phyloP scores from a whole-genome alignment of 1,140 invertebrate species.

The Alviniconcha marisindica region DNA sequence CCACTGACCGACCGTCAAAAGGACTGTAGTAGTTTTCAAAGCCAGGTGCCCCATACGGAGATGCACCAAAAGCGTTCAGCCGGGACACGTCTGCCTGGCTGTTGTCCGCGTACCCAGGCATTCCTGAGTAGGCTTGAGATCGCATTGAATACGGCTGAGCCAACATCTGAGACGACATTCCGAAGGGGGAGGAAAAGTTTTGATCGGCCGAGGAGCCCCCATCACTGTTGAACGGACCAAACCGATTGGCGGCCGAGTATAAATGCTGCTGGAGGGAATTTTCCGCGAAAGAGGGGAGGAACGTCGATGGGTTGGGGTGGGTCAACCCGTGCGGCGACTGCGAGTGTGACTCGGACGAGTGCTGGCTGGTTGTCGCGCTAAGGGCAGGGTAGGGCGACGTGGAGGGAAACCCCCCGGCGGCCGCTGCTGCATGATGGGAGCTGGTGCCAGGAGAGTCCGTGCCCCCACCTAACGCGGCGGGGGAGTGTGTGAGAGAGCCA shows the following conservation, averaged over 20 bases:
- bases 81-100: slow-evolving; percentile 28
- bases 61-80: slow-evolving; percentile 19
- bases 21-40: slow-evolving; percentile 36
- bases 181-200: slow-evolving; percentile 33
- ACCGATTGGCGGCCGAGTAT: slow-evolving; percentile 26
- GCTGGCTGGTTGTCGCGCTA: slow-evolving; percentile 26
- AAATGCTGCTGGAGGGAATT: slow-evolving; percentile 39
- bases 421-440: slow-evolving; percentile 19
- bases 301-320: slow-evolving; percentile 14
- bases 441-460: slow-evolving; percentile 27
- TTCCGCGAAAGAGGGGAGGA: slow-evolving; percentile 32
- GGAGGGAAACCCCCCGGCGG: slow-evolving; percentile 23
- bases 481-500: slow-evolving; percentile 35
- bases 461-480: slow-evolving; percentile 26
- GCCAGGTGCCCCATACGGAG: slow-evolving; percentile 16
- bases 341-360: slow-evolving; percentile 34
- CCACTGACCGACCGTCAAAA: slow-evolving; percentile 25
- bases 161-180: slow-evolving; percentile 22
- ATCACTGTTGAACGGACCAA: slow-evolving; percentile 29
- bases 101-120: slow-evolving; percentile 26
- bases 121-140: slow-evolving; percentile 31
- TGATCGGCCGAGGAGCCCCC: slow-evolving; percentile 23
- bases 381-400: slow-evolving; percentile 20
- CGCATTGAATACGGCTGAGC: slow-evolving; percentile 32
- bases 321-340: slow-evolving; percentile 30